Conservation (phyloP, 2,113 vertebrate genomes). For the Guaruba guarouba region DNA sequence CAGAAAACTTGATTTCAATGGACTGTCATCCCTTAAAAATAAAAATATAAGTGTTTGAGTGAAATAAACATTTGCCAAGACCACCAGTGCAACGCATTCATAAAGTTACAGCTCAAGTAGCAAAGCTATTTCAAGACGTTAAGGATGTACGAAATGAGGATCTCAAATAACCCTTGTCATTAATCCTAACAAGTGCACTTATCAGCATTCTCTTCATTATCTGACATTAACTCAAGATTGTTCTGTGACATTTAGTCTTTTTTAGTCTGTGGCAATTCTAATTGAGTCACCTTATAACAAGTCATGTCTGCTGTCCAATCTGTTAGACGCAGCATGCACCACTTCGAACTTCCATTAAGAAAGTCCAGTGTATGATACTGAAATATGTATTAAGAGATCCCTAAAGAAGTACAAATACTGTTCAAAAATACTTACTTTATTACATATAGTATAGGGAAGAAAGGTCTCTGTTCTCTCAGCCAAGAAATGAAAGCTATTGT, state of each 20-base stretch:
- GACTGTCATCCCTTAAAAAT: slow-evolving; percentile 89
- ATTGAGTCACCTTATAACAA: background rate
- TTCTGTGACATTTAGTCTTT: background rate
- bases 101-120: background rate
- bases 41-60: slow-evolving; percentile 29
- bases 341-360: background rate
- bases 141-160: background rate
- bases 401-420: background rate
- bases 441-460: slow-evolving; percentile 87
- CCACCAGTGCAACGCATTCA: background rate
- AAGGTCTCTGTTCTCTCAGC: slow-evolving; percentile 93
- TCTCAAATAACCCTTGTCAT: background rate
- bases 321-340: background rate
- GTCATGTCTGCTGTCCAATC: background rate
- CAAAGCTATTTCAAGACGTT: background rate
- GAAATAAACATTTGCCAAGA: background rate
- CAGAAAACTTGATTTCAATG: slow-evolving; percentile 87
- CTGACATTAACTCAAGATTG: background rate
- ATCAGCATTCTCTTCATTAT: background rate
- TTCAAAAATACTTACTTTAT: slow-evolving; percentile 81
- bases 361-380: background rate
- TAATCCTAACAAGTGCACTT: background rate
- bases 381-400: background rate
- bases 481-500: slow-evolving; percentile 86
- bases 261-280: background rate